Evolutionary conservation across 2,888 invertebrate genomes (phyloP), one percentile per base, ranked within the genome.

Genomic region (Agonopterix arenella): DNA sequence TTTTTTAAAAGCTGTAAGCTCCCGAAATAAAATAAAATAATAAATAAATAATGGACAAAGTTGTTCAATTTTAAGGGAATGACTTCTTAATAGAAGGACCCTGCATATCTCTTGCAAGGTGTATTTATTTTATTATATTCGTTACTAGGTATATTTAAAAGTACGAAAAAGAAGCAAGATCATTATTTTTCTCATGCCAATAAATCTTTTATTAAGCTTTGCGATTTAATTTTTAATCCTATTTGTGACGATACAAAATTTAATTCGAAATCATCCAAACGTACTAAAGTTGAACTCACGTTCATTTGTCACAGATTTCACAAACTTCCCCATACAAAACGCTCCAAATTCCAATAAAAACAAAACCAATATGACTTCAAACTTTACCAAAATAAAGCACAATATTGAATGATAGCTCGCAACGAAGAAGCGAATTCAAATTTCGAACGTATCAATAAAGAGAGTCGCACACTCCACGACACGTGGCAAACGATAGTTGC

Each of bases 251-350:
- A 68, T 60, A 59, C 59, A 50, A 58, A 54, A 65, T 66, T 67
- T 68, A 64, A 69, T 70, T 72, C 65, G 61, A 60, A 70, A 61
- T 64, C 71, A 68, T 67, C 67, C 64, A 57, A 68, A 73, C 75
- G 73, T 68, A 72, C 69, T 73, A 72, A 74, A 75, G 72, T 76
- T 76, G 74, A 73, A 78, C 76, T 74, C 75, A 76, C 75, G 71
- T 73, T 76, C 76, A 80, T 81, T 81, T 78, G 80, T 81, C 79
- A 80, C 77, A 79, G 78, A 75, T 78, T 72, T 68, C 70, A 65
- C 49, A 46, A 44, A 60, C 49, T 8, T 44, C 0, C 1, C 8
- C 9, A 8, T 1, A 38, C 9, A 7, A 11, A 40, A 45, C 36
- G 44, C 3, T 8, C 1, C 16, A 28, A 8, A 36, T 16, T 7